Evolutionary conservation across 2,113 vertebrate species (phyloP).

Genomic region (Heliornis fulica): DNA sequence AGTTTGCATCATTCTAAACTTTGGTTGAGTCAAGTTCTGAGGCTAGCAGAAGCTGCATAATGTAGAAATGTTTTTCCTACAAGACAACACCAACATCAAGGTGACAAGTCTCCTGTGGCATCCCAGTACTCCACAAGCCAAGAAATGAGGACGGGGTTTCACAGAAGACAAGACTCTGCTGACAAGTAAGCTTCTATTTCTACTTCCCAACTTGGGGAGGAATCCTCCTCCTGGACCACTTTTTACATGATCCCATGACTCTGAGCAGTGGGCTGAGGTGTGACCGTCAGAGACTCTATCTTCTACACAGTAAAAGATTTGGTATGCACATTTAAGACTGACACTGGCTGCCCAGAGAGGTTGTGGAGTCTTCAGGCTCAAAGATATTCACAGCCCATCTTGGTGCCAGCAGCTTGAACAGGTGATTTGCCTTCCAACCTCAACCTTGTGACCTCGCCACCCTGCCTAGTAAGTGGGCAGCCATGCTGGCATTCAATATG

Average conservation of each 20-base stretch:
- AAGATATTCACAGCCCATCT: not conserved
- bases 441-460: fast-evolving
- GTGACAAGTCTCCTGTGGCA: not conserved
- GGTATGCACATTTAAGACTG: too few species aligned
- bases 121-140: not conserved
- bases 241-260: not conserved
- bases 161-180: fast-evolving
- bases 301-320: fast-evolving
- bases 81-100: not conserved
- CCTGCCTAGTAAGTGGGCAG: fast-evolving
- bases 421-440: not conserved
- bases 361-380: too few species aligned
- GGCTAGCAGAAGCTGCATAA: not conserved
- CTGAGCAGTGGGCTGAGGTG: not conserved
- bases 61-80: not conserved
- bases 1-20: not conserved
- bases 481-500: fast-evolving
- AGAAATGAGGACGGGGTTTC: not conserved
- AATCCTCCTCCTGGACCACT: not conserved
- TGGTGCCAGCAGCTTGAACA: fast-evolving
- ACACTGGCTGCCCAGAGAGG: too few species aligned
- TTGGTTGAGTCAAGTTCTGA: not conserved
- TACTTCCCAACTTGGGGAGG: not conserved
- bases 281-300: fast-evolving
- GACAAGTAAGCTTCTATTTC: not conserved